Base-by-base conservation (phyloP, 2,113 vertebrate genomes). In the Oryzias celebensis region DNA sequence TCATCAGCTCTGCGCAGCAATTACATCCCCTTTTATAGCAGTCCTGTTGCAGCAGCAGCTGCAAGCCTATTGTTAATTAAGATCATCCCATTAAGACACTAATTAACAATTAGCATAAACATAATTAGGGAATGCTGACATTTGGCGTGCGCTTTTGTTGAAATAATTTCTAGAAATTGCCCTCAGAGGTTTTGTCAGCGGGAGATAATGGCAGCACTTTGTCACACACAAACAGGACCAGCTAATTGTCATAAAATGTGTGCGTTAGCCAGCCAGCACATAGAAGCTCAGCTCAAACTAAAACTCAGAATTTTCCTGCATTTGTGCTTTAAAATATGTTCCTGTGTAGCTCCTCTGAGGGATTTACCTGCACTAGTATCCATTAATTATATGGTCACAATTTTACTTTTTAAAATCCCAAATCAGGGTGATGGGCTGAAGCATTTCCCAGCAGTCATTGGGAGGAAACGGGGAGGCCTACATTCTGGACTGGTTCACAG, bases 41-140 rank as follows among this genome's bases (percentile, higher is more conserved):
- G 76, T 80, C 73, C 62, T 2, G 70, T 73, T 79, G 81, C 87
- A 31, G 54, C 85, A 6, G 84, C 80, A 83, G 75, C 80, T 77
- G 74, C 87, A 90, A 90, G 92, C 90, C 92, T 93, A 79, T 95
- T 95, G 95, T 96, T 96, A 96, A 98, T 98, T 96, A 95, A 95
- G 93, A 95, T 89, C 90, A 92, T 92, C 93, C 92, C 94, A 96
- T 95, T 97, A 95, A 92, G 79, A 87, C 82, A 78, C 94, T 96
- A 98, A 98, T 98, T 96, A 98, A 96, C 95, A 98, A 97, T 98
- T 98, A 96, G 94, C 94, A 96, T 95, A 96, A 97, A 95, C 94
- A 97, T 96, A 96, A 98, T 97, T 97, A 98, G 93, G 83, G 76
- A 90, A 92, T 71, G 87, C 86, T 97, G 96, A 96, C 95, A 98